Evolutionary conservation across 2,797 vertebrate species (phyloP), one percentile per base, ranked within the genome.

Genomic region (Emys orbicularis): DNA sequence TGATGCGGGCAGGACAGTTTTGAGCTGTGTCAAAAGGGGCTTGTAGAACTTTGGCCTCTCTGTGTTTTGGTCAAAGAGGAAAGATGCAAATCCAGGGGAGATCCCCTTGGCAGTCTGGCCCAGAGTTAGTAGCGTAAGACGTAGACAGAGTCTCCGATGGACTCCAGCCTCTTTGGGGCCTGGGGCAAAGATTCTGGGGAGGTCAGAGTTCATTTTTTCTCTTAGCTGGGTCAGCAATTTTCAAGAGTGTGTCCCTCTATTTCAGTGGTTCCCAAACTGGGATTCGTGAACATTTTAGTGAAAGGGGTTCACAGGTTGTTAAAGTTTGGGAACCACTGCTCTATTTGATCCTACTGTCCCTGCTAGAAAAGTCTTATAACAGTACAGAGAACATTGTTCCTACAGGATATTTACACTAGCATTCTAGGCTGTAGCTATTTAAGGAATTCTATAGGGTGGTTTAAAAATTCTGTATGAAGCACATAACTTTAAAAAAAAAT

Each of bases 311-410:
- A 41, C 41, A 41, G 41, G 41, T 41, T 41, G 41, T 41, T 41
- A 41, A 41, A 41, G 41, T 41, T 41, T 41, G 41, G 41, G 41
- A 41, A 41, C 41, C 41, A 41, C 41, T 41, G 41, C 31, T 8
- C 29, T 31, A 12, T 59, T 31, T 61, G 31, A 18, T 61, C 94
- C 96, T 95, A 80, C 59, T 92, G 94, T 88, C 61, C 18, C 74
- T 37, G 91, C 94, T 87, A 81, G 94, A 76, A 83, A 87, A 85
- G 74, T 49, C 81, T 88, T 54, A 86, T 18, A 21, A 53, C 53
- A 25, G 65, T 52, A 77, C 49, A 50, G 57, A 87, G 72, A 59
- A 57, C 87, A 57, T 23, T 31, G 21, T 86, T 85, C 68, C 9
- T 5, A 12, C 21, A 41, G 37, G n/a, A 5, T 41, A 41, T 72